These are phyloP conservation scores for Platalea minor DNA, from an alignment of 2,797 vertebrate genomes.

Conservation along the genomic window DNA sequence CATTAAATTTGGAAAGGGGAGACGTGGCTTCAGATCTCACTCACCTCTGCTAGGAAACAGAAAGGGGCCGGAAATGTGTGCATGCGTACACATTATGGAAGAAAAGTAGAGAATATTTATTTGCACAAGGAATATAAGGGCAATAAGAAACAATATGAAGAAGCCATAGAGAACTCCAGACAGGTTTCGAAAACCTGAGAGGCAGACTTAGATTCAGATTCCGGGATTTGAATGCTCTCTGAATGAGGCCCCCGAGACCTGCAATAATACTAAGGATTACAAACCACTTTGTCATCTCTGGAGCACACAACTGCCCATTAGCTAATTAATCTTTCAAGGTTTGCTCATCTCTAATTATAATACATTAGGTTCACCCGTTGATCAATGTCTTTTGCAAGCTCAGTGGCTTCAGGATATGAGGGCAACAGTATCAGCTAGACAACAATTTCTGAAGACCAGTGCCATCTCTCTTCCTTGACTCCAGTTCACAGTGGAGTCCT, in stretches of 20 bases:
- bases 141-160: background rate
- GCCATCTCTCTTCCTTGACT: fast-evolving
- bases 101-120: background rate
- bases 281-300: background rate
- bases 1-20: background rate
- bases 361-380: background rate
- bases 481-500: background rate
- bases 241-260: background rate
- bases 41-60: background rate
- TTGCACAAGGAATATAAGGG: background rate
- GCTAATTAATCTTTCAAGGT: background rate
- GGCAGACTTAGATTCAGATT: background rate
- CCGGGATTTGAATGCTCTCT: background rate
- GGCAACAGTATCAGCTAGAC: background rate
- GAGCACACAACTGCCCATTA: background rate
- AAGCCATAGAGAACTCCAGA: background rate
- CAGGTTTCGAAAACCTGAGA: background rate
- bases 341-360: background rate
- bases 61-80: background rate
- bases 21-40: background rate
- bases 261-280: background rate
- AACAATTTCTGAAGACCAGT: fast-evolving
- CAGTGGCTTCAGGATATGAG: background rate
- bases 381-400: background rate
- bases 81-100: background rate